Percentiles rank a stretch among this genome's conserved stretches.
These are phyloP conservation scores for Sciurus niger DNA, from an alignment of 2,113 vertebrate species.

Conservation along the genomic window DNA sequence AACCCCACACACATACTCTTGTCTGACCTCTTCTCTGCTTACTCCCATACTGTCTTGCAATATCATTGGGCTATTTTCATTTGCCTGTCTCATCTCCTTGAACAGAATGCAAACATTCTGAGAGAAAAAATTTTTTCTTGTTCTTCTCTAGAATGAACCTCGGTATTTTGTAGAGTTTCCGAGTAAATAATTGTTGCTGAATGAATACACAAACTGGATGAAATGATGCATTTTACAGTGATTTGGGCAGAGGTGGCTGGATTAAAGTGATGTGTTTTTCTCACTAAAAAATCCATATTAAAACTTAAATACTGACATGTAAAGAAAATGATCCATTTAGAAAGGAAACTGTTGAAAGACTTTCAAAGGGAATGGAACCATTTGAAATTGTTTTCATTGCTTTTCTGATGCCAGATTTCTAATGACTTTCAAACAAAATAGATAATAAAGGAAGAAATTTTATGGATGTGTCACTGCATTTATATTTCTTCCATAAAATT, in stretches of 20 bases:
- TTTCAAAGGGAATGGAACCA: constrained; percentile 70
- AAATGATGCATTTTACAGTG: neutral
- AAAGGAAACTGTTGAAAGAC: constrained; percentile 69
- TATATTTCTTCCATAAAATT: constrained; percentile 74
- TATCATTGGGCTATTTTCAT: neutral
- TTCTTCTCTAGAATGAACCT: neutral
- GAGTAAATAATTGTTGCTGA: neutral
- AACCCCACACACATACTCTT: neutral
- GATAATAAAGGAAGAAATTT: constrained; percentile 72
- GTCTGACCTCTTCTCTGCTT: neutral
- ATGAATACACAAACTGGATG: neutral
- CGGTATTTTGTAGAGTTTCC: neutral
- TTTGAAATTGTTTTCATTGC: constrained; percentile 73
- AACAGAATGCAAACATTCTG: neutral
- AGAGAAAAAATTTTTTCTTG: neutral
- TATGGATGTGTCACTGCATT: constrained; percentile 32
- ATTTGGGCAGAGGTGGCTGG: neutral
- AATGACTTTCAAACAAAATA: constrained; percentile 75
- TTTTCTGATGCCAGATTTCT: constrained; percentile 72
- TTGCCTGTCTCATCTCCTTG: neutral
- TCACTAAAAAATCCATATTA: constrained; percentile 47
- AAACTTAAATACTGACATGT: constrained; percentile 65
- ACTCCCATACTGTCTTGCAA: neutral
- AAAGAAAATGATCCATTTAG: constrained; percentile 64
- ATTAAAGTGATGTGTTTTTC: neutral